phyloP scores from a whole-genome alignment of 2,888 invertebrate genomes.

The Julus scandinavius region DNA sequence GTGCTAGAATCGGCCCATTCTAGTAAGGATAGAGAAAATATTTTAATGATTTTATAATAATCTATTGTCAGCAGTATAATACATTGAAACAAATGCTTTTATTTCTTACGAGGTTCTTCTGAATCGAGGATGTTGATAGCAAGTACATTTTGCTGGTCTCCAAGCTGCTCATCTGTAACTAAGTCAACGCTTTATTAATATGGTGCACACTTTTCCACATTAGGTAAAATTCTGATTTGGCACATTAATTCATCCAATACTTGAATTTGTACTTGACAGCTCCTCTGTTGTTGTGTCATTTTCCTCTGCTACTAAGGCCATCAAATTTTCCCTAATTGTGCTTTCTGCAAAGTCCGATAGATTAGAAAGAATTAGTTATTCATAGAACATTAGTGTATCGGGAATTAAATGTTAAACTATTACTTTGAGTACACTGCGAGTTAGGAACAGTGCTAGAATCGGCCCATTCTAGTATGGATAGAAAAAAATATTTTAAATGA shows the following conservation, averaged over 20 bases:
- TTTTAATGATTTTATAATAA: too few species aligned
- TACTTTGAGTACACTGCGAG: not conserved
- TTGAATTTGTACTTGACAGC: not conserved
- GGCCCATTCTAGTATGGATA: not conserved
- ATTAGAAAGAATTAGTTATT: not conserved
- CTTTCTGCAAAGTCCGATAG: not conserved
- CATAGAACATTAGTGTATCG: too few species aligned
- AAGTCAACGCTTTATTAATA: not conserved
- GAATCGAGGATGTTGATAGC: not conserved
- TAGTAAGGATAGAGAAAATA: not conserved
- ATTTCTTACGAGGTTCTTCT: conserved; percentile 25
- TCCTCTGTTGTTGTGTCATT: not conserved
- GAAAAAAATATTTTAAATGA: not conserved
- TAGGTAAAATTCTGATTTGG: not conserved
- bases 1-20: not conserved
- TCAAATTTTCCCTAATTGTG: not conserved
- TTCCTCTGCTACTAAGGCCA: not conserved
- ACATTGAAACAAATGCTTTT: not conserved
- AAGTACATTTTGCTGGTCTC: not conserved
- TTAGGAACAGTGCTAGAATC: not conserved
- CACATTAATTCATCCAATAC: not conserved
- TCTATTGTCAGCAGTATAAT: too few species aligned
- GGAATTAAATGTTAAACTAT: not conserved
- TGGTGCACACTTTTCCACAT: not conserved
- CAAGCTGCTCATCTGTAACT: not conserved